Evolutionary conservation across 2,113 vertebrate genomes (phyloP).

Genomic region (Pica pica): DNA sequence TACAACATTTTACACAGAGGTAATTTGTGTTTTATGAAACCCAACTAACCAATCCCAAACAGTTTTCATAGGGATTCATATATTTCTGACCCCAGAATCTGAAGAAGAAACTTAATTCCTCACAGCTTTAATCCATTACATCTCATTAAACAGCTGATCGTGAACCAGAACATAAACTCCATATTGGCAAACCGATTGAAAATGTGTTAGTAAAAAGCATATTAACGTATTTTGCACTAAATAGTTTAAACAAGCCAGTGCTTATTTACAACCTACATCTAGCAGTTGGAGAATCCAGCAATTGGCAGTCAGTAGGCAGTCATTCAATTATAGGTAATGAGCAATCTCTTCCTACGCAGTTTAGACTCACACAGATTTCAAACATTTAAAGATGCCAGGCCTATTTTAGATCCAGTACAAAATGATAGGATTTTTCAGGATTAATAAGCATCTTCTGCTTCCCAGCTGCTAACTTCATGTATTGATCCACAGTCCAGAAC

Average conservation of each 20-base stretch:
- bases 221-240: background rate
- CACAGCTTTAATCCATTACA: background rate
- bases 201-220: background rate
- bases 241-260: background rate
- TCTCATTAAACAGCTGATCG: background rate
- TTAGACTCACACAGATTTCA: background rate
- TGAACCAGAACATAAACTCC: background rate
- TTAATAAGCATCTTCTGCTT: background rate
- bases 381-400: background rate
- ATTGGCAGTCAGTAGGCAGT: background rate
- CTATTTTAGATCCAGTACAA: background rate
- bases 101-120: background rate
- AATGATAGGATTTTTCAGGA: background rate
- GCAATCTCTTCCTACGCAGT: background rate
- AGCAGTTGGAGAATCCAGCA: background rate
- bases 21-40: background rate
- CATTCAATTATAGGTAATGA: background rate
- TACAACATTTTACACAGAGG: background rate
- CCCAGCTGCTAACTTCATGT: background rate
- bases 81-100: background rate
- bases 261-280: background rate
- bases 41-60: background rate
- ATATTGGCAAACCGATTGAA: background rate
- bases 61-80: background rate
- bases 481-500: background rate